These are phyloP conservation scores for Drosophila kohkoa DNA, from an alignment of 1,140 invertebrate genomes.

Conservation along the genomic window DNA sequence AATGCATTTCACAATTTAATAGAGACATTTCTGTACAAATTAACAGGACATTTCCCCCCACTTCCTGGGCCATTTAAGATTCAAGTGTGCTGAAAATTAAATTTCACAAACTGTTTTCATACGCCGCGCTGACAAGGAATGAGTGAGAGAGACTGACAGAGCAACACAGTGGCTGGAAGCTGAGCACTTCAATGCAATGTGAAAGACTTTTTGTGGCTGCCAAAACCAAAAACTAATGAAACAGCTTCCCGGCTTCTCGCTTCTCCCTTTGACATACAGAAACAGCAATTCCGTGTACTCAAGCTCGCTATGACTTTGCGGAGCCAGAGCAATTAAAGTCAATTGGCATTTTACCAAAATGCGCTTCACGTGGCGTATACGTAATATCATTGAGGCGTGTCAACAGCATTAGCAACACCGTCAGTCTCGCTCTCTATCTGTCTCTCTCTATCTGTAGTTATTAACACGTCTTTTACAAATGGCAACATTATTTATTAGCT, in stretches of 20 bases:
- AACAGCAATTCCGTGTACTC: no score
- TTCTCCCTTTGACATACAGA: neutral
- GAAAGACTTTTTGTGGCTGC: conserved; percentile 68
- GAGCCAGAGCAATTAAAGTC: conserved; percentile 75
- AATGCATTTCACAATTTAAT: conserved; percentile 60
- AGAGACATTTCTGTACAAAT: conserved; percentile 77
- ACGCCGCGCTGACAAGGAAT: neutral
- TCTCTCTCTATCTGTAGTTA: conserved; percentile 41
- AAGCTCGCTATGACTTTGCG: conserved; percentile 55
- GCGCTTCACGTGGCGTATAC: conserved; percentile 68
- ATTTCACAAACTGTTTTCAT: conserved; percentile 68
- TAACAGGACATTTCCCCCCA: conserved; percentile 58
- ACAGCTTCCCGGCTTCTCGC: conserved; percentile 11
- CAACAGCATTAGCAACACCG: conserved; percentile 61
- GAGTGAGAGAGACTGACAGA: neutral
- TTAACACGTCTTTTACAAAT: conserved; percentile 61
- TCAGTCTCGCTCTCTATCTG: conserved; percentile 15
- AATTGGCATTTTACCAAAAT: conserved; percentile 79
- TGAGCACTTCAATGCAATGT: conserved; percentile 49
- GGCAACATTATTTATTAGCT: conserved; percentile 60
- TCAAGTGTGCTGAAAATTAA: conserved; percentile 77
- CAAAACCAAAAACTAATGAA: conserved; percentile 70
- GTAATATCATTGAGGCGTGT: conserved; percentile 59
- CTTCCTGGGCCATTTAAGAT: conserved; percentile 56
- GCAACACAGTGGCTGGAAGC: neutral